Conservation (phyloP, 2,797 vertebrate genomes). For the Aphelocoma californica region DNA sequence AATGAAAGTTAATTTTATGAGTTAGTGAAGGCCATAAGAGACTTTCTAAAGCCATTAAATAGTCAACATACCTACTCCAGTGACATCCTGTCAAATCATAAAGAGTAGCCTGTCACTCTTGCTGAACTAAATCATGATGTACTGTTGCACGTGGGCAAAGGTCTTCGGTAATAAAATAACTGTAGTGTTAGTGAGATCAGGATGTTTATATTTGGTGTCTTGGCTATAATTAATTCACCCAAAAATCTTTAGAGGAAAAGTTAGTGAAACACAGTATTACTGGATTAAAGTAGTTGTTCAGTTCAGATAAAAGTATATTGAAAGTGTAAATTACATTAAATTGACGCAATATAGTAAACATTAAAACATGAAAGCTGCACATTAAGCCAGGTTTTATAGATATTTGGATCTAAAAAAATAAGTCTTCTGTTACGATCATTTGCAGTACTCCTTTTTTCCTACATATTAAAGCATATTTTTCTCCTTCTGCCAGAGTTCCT, state of each 20-base stretch:
- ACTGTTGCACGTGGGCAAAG: not conserved
- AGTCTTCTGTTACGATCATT: not conserved
- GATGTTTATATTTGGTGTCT: constrained; percentile 13
- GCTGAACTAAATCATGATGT: constrained; percentile 11
- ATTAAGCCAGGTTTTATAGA: not conserved
- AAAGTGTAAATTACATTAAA: not conserved
- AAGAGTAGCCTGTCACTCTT: constrained; percentile 9
- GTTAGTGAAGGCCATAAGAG: not conserved
- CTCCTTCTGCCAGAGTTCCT: not conserved
- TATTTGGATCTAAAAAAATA: not conserved
- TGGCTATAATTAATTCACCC: constrained; percentile 11
- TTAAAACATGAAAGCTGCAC: not conserved
- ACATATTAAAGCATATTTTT: not conserved
- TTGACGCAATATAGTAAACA: not conserved
- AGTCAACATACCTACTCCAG: constrained; percentile 18
- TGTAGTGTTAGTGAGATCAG: not conserved
- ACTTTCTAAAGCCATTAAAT: constrained; percentile 26
- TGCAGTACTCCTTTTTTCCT: not conserved
- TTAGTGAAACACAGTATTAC: not conserved
- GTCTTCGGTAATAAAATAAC: constrained; percentile 47
- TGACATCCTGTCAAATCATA: constrained; percentile 16
- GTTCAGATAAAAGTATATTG: not conserved
- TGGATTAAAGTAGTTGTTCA: not conserved
- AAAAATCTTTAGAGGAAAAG: not conserved
- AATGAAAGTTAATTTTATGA: constrained; percentile 37